Conservation (phyloP, 2,888 invertebrate species). For the Sialis fuliginosa region DNA sequence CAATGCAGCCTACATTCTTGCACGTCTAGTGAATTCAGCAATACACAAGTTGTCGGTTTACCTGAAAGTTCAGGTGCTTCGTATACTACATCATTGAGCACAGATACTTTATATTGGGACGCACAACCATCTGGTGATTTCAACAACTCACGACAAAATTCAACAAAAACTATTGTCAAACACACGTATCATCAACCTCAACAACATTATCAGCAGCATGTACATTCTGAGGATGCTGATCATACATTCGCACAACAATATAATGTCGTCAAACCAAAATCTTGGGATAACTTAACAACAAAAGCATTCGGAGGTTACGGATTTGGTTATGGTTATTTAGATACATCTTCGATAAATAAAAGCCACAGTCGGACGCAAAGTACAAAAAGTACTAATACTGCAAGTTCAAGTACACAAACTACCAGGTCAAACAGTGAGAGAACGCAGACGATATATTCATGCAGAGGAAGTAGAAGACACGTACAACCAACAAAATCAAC, state of each 20-base stretch:
- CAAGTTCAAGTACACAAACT: slow-evolving; percentile 32
- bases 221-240: slow-evolving; percentile 21
- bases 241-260: slow-evolving; percentile 24
- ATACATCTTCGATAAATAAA: slow-evolving; percentile 32
- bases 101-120: slow-evolving; percentile 77
- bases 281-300: slow-evolving; percentile 77
- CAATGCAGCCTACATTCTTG: slow-evolving; percentile 72
- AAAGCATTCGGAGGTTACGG: slow-evolving; percentile 76
- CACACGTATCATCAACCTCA: slow-evolving; percentile 26
- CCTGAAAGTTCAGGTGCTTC: slow-evolving; percentile 59
- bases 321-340: slow-evolving; percentile 70
- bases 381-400: slow-evolving; percentile 20
- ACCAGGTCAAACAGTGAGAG: slow-evolving; percentile 25
- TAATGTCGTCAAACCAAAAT: slow-evolving; percentile 54
- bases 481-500: slow-evolving; percentile 61
- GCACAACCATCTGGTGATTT: slow-evolving; percentile 20
- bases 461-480: slow-evolving; percentile 18
- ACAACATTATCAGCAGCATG: slow-evolving; percentile 21
- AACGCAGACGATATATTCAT: slow-evolving; percentile 15
- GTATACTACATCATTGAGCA: slow-evolving; percentile 71
- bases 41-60: slow-evolving; percentile 32
- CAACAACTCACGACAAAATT: slow-evolving; percentile 24
- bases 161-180: slow-evolving; percentile 19
- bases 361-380: slow-evolving; percentile 7
- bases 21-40: slow-evolving; percentile 57